Conservation (phyloP, 2,888 invertebrate species). For the Rotaria magnacalcarata region DNA sequence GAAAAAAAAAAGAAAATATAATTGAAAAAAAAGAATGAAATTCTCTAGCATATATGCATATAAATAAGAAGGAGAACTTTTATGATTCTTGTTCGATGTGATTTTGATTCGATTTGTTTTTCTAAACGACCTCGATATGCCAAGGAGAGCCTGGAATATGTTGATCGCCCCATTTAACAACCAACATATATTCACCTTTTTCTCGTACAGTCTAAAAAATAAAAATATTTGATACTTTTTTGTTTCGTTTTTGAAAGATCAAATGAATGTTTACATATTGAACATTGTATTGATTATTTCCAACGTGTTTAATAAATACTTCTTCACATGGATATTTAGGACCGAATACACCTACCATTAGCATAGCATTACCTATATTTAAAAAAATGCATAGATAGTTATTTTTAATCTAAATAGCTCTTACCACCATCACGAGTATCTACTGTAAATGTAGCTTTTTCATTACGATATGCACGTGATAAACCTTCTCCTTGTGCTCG, state of each 20-base stretch:
- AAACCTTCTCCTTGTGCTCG: slow-evolving; percentile 88
- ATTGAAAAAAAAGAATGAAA: not conserved
- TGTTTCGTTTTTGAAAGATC: not conserved
- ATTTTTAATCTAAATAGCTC: too few species aligned
- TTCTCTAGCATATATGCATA: slow-evolving; percentile 31
- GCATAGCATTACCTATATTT: slow-evolving; percentile 79
- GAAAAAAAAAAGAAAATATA: not conserved
- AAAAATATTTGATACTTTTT: not conserved
- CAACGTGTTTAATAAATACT: slow-evolving; percentile 84
- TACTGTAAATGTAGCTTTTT: slow-evolving; percentile 87
- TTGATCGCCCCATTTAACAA: slow-evolving; percentile 94
- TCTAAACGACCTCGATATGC: slow-evolving; percentile 50
- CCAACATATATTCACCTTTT: slow-evolving; percentile 84
- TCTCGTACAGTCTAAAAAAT: slow-evolving; percentile 69
- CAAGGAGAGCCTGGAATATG: slow-evolving; percentile 94
- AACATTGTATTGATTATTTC: slow-evolving; percentile 79
- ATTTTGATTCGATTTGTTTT: not conserved
- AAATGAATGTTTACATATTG: slow-evolving; percentile 65
- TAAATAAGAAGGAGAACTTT: slow-evolving; percentile 2
- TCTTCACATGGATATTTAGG: slow-evolving; percentile 89
- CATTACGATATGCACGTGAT: slow-evolving; percentile 85
- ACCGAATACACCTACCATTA: slow-evolving; percentile 90
- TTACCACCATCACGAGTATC: slow-evolving; percentile 84
- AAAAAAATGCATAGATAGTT: not conserved
- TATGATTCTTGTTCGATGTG: not conserved